phyloP scores from a whole-genome alignment of 2,113 vertebrate species.

The Ariopsis seemanni region DNA sequence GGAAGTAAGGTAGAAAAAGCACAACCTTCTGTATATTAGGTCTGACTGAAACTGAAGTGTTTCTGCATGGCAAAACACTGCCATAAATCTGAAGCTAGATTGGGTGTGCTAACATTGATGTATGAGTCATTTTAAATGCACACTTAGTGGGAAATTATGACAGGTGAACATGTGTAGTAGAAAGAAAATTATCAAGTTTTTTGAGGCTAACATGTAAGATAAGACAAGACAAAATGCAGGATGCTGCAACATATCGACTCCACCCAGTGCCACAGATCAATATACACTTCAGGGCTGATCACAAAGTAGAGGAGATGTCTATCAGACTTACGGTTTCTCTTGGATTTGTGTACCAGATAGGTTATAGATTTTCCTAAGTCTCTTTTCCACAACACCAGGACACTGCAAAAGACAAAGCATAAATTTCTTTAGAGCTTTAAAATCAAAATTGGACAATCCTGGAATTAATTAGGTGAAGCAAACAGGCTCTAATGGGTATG shows the following conservation, averaged over 20 bases:
- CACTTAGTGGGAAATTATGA: constrained; percentile 26
- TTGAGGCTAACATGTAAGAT: not conserved
- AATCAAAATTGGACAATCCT: not conserved
- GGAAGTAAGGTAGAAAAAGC: constrained; percentile 15
- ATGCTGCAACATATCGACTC: not conserved
- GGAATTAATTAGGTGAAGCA: constrained; percentile 28
- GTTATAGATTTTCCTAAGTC: constrained; percentile 2
- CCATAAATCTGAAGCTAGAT: constrained; percentile 28
- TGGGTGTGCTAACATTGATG: not conserved
- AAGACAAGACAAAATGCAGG: not conserved
- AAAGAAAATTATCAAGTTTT: not conserved
- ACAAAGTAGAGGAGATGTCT: not conserved
- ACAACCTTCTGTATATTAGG: not conserved
- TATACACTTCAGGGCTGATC: not conserved
- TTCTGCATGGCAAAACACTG: constrained; percentile 21
- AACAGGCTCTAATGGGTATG: not conserved
- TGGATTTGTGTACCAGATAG: not conserved
- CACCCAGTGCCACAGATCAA: not conserved
- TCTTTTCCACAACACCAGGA: constrained; percentile 26
- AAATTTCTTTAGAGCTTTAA: not conserved
- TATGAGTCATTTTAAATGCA: constrained; percentile 40
- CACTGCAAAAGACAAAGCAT: constrained; percentile 29
- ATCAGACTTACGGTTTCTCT: constrained; percentile 37
- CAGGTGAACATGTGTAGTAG: not conserved
- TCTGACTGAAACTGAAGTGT: constrained; percentile 9